Base-by-base conservation (phyloP, 2,888 invertebrate genomes). In the Drosophila fulvimacula region DNA sequence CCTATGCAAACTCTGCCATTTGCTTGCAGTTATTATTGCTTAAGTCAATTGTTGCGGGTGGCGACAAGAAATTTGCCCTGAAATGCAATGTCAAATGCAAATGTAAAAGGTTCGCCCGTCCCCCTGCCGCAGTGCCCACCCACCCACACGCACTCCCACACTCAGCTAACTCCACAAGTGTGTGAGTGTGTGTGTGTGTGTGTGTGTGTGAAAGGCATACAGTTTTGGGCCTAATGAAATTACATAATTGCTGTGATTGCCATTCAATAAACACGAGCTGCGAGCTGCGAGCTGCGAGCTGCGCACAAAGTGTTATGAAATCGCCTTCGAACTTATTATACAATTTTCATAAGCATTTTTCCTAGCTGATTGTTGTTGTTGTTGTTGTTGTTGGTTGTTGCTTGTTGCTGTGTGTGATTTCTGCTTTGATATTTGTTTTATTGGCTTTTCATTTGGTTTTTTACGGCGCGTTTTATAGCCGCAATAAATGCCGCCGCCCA, bases 371-470 rank as follows among this genome's bases (percentile, higher is more conserved):
- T 41, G 39, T 11, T 59, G 38, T 34, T 61, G 30, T 13, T 46
- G 11, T 10, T 36, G 15, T 21, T 32, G 38, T n/a, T 15, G 27
- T 13, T 39, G n/a, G 21, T 27, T 73, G 27, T 38, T 55, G 42
- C 42, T 66, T 79, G 72, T 82, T 71, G 71, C 57, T 69, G 49
- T 51, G 67, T 76, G 67, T 76, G 72, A 75, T 74, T 77, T 66
- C 52, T 73, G 67, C 69, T 77, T 72, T 81, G 83, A 78, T 83
- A 76, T 83, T 82, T 81, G 81, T 76, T 82, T 87, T 83, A 83
- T 87, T 82, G 73, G 81, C 38, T 69, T 81, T 78, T 65, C 78
- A 86, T 83, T 81, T 78, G 79, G 57, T 73, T 65, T 72, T 71
- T 73, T 61, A 74, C 53, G 67, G 52, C 73, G 66, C 53, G 51